Evolutionary conservation across 2,888 invertebrate species (phyloP).

Genomic region (Sphaerophoria rueppellii): DNA sequence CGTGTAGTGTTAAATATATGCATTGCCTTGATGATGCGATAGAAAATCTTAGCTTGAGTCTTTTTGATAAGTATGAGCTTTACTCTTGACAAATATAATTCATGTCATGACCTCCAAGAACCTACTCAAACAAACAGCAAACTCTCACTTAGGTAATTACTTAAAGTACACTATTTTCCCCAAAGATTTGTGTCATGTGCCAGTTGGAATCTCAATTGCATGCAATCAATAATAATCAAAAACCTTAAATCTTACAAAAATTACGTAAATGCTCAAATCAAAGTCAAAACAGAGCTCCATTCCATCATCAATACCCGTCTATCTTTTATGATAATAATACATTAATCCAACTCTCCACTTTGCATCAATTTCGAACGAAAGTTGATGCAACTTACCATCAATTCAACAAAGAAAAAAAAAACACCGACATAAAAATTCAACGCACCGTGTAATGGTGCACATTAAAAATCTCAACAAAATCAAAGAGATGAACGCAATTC

Average conservation of each 20-base stretch:
- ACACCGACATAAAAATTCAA: background rate
- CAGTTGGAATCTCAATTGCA: constrained; percentile 45
- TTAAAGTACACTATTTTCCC: background rate
- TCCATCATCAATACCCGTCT: background rate
- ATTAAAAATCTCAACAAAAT: background rate
- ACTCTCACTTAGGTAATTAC: background rate
- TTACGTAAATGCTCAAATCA: constrained; percentile 47
- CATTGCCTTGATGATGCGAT: no score
- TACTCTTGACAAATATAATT: no score
- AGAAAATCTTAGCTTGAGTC: no score
- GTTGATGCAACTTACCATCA: constrained; percentile 48
- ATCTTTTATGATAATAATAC: constrained; percentile 28
- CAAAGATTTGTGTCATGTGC: constrained; percentile 54
- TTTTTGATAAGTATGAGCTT: no score
- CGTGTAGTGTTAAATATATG: no score
- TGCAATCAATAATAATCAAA: constrained; percentile 41
- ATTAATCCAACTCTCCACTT: constrained; percentile 7
- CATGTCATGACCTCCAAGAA: background rate
- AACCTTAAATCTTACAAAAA: constrained; percentile 32
- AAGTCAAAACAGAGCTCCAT: background rate
- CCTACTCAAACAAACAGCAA: background rate
- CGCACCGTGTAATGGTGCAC: background rate
- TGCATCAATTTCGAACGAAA: constrained; percentile 45
- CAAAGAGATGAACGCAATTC: constrained; percentile 42
- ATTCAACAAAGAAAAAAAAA: background rate